Percentiles rank a stretch among this genome's conserved stretches.
phyloP scores from a whole-genome alignment of 2,113 vertebrate genomes.

The Myrmecobius fasciatus region DNA sequence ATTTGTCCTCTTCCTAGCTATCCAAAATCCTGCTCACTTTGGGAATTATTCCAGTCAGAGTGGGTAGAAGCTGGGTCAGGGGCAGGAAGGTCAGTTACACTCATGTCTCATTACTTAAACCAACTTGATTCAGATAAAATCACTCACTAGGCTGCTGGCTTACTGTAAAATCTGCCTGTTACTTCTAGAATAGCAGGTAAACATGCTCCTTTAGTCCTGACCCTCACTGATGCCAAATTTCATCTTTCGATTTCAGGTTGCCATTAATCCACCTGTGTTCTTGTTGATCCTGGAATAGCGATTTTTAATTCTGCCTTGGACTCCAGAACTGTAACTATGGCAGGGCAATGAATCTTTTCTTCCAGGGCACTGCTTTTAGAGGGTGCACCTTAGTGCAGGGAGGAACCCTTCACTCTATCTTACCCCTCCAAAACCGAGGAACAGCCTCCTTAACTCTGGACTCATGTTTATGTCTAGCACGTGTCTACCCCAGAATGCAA shows the following conservation, averaged over 20 bases:
- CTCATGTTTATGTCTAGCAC: neutral
- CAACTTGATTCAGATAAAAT: neutral
- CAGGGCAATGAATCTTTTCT: neutral
- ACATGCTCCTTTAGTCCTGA: neutral
- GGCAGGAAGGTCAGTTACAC: neutral
- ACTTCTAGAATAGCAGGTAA: no score
- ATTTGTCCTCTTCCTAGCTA: neutral
- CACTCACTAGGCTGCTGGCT: neutral
- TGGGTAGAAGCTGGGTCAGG: neutral
- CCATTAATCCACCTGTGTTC: no score
- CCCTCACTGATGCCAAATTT: neutral
- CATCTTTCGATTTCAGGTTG: neutral
- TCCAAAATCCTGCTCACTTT: neutral
- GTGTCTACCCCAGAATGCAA: neutral
- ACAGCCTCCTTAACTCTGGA: neutral
- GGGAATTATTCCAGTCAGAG: neutral
- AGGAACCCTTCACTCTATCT: neutral
- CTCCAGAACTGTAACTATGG: neutral
- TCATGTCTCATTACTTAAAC: neutral
- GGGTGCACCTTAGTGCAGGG: neutral
- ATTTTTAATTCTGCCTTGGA: no score
- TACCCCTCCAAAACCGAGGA: neutral
- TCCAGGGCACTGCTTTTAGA: neutral
- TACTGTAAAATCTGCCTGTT: neutral
- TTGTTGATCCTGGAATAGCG: no score